Evolutionary conservation across 2,888 invertebrate genomes (phyloP).

Genomic region (Diplazon laetatorius): DNA sequence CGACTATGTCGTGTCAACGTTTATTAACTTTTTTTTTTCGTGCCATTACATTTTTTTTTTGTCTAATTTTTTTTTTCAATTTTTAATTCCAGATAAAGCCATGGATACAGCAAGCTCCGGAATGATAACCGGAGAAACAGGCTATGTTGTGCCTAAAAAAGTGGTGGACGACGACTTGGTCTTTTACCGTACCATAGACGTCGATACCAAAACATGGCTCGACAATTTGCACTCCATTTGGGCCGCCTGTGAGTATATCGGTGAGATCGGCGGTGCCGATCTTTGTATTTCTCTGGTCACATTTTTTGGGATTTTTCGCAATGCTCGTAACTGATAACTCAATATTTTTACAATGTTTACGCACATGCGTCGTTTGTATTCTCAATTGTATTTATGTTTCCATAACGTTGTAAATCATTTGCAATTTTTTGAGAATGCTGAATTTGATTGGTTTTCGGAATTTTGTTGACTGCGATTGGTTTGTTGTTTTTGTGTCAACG

Average conservation of each 20-base stretch:
- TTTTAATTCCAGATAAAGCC: background rate
- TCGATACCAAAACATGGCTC: slow-evolving; percentile 76
- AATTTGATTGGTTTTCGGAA: background rate
- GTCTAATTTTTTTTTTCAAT: background rate
- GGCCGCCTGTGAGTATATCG: slow-evolving; percentile 75
- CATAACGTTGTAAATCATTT: no score
- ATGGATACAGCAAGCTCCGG: slow-evolving; percentile 57
- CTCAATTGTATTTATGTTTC: no score
- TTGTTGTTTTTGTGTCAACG: background rate
- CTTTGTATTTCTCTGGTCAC: no score
- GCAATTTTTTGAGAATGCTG: background rate
- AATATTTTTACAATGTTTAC: no score
- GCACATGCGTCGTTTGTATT: no score
- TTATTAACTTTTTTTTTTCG: background rate
- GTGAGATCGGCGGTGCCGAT: no score
- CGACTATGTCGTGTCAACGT: background rate
- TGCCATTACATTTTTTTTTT: no score
- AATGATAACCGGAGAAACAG: slow-evolving; percentile 36
- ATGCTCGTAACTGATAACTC: no score
- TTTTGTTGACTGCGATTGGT: background rate
- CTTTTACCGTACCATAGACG: slow-evolving; percentile 73
- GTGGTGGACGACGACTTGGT: slow-evolving; percentile 63
- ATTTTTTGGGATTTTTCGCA: no score
- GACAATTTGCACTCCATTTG: slow-evolving; percentile 75
- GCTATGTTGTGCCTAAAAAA: slow-evolving; percentile 41